These are phyloP conservation scores for Phragmatobia fuliginosa DNA, from an alignment of 2,888 invertebrate genomes.

Conservation along the genomic window DNA sequence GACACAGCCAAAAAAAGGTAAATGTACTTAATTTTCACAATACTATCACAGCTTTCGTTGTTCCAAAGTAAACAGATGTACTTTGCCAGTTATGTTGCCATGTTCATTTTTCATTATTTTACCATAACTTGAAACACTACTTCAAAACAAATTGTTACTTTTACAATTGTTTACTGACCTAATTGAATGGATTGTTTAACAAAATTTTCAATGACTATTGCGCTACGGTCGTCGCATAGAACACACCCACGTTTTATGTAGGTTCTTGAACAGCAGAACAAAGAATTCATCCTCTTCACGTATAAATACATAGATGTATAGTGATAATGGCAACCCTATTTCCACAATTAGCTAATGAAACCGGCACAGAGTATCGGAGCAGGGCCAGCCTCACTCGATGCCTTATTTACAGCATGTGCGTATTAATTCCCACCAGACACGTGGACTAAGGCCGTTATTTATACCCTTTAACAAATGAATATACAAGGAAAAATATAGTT, in stretches of 20 bases:
- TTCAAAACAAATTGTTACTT: too few species aligned
- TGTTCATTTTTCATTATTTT: too few species aligned
- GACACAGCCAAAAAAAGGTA: too few species aligned
- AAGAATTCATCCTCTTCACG: neutral
- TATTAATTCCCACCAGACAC: conserved; percentile 25
- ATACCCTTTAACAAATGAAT: neutral
- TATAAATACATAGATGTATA: neutral
- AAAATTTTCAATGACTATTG: too few species aligned
- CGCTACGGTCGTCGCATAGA: too few species aligned
- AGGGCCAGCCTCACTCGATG: conserved; percentile 15
- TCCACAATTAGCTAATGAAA: conserved; percentile 49
- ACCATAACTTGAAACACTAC: too few species aligned
- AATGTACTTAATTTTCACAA: too few species aligned
- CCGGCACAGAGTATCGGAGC: conserved; percentile 30
- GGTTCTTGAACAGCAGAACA: neutral
- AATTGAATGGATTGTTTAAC: too few species aligned
- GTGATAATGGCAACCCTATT: conserved; percentile 2
- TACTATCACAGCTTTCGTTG: too few species aligned
- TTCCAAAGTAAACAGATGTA: too few species aligned
- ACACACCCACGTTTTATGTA: neutral
- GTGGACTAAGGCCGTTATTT: conserved; percentile 7
- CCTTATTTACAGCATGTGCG: conserved; percentile 37
- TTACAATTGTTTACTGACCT: too few species aligned
- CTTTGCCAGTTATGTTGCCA: too few species aligned
- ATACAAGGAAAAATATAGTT: neutral